Percentiles rank a stretch among this genome's conserved stretches.
Conservation (phyloP, 2,113 vertebrate genomes). For the Bettongia penicillata region DNA sequence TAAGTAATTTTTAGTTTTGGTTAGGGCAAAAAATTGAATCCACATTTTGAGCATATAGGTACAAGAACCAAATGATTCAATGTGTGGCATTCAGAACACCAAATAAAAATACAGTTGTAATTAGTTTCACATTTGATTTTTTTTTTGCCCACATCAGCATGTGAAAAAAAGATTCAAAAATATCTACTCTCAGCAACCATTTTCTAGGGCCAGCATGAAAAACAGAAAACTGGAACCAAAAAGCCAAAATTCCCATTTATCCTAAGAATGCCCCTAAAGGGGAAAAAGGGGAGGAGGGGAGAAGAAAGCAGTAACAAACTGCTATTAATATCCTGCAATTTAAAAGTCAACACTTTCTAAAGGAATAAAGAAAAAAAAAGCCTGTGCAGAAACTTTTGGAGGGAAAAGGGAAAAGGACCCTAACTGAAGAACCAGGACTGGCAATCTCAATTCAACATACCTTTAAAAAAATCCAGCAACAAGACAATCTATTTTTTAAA, state of each 20-base stretch:
- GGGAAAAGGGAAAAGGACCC: background rate
- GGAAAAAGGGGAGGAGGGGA: no score
- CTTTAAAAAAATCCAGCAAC: background rate
- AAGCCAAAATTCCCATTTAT: background rate
- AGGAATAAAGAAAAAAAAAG: background rate
- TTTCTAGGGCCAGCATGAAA: background rate
- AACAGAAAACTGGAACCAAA: background rate
- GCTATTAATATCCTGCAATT: background rate
- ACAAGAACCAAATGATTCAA: background rate
- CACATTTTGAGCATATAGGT: background rate
- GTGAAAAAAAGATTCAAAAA: background rate
- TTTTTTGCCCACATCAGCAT: background rate
- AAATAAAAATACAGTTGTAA: background rate
- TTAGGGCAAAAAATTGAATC: background rate
- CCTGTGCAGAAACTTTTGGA: background rate
- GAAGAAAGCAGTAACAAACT: background rate
- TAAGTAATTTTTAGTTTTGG: background rate
- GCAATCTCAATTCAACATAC: background rate
- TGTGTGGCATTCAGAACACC: background rate
- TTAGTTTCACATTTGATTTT: background rate
- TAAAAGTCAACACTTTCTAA: background rate
- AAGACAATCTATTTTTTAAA: background rate
- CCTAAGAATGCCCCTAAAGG: background rate
- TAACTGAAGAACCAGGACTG: background rate
- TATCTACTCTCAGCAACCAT: background rate